Evolutionary conservation across 2,113 vertebrate genomes (phyloP), one percentile per base, ranked within the genome.

Genomic region (Eidolon helvum): DNA sequence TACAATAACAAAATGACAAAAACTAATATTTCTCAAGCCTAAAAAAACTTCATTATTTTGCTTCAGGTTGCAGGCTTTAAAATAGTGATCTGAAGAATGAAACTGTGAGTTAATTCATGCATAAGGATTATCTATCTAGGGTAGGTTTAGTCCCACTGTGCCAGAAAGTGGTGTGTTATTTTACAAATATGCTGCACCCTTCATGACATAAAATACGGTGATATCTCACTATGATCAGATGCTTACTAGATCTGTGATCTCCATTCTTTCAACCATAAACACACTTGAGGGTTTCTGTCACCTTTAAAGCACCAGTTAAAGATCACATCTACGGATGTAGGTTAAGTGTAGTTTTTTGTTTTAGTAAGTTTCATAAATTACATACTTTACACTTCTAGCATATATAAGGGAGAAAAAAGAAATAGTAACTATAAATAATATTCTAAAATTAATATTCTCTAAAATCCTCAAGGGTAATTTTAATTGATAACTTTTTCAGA

Each of bases 41-140:
- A 90, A 97, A 87, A 74, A 96, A 97, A 96, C 71, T 79, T 65
- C 48, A 55, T 78, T 94, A 92, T 87, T 94, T 79, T 95, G 89
- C 87, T 97, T 95, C 96, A 95, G 84, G 55, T 92, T 96, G 53
- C 43, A 88, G 43, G 77, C 33, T 97, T 43, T 66, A 90, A 95
- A 97, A 91, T 19, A 71, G 82, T 68, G 95, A 97, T 89, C 3
- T 78, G 75, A 95, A 59, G 48, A 94, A 26, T 80, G 80, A 22
- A 21, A 38, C 66, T 77, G 40, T 78, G 65, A 93, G 85, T 63
- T 97, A 87, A 90, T 87, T 96, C 87, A 68, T 69, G 93, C 28
- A 84, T 84, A 95, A 96, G 21, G 43, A 71, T 40, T 74, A 38
- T 93, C 74, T 91, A 79, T 71, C 68, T 87, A 88, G 93, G 95